Evolutionary conservation across 2,797 vertebrate genomes (phyloP).

Genomic region (Vespertilio murinus): DNA sequence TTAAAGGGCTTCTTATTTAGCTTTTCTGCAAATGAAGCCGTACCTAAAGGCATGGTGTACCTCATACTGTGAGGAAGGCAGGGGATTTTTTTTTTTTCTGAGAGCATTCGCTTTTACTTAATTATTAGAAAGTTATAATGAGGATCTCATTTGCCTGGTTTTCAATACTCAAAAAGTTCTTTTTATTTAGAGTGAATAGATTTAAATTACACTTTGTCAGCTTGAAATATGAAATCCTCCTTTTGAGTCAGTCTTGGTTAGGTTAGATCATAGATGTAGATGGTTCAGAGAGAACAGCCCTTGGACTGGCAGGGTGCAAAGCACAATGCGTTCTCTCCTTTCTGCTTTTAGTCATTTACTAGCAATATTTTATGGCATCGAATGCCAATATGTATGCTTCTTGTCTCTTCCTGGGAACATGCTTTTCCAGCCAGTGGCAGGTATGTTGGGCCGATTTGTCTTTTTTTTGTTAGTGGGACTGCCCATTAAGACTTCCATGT

Average conservation of each 20-base stretch:
- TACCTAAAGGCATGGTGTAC: constrained; percentile 14
- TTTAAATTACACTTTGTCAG: constrained; percentile 41
- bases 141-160: constrained; percentile 61
- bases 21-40: constrained; percentile 15
- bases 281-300: background rate
- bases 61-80: constrained; percentile 58
- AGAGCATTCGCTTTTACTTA: constrained; percentile 60
- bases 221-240: constrained; percentile 43
- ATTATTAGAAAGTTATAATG: constrained; percentile 69
- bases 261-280: background rate
- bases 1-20: constrained; percentile 54
- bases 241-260: constrained; percentile 41
- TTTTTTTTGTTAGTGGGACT: background rate
- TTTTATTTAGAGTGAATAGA: constrained; percentile 55
- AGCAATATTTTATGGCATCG: background rate
- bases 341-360: background rate
- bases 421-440: background rate
- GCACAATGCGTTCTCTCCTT: background rate
- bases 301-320: background rate
- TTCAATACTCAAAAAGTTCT: constrained; percentile 40
- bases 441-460: background rate
- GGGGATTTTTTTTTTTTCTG: constrained; percentile 46
- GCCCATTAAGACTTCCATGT: background rate
- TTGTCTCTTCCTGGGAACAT: background rate
- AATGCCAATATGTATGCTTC: background rate